Conservation (phyloP, 1,140 invertebrate species). For the Drosophila saltans region DNA sequence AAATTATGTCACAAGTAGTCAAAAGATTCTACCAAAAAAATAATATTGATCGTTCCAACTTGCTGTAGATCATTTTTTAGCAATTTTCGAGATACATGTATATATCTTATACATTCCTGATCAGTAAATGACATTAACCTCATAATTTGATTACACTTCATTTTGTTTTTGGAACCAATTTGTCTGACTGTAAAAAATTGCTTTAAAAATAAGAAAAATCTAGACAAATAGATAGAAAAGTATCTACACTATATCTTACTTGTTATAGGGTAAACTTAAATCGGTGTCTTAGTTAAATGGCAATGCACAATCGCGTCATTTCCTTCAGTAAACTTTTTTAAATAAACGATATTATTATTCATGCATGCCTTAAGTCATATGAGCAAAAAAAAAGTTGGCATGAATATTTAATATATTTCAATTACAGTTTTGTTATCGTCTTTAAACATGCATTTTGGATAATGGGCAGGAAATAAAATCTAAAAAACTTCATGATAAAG, state of each 20-base stretch:
- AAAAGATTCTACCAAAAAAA: neutral
- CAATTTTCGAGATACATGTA: neutral
- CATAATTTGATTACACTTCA: no score
- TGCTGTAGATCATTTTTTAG: neutral
- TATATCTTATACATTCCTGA: neutral
- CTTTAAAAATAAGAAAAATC: no score
- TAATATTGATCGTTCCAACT: neutral
- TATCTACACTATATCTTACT: neutral
- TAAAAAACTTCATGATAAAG: neutral
- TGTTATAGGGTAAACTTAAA: neutral
- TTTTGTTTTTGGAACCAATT: neutral
- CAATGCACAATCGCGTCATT: neutral
- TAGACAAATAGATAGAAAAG: no score
- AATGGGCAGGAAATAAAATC: neutral
- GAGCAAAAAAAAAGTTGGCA: neutral
- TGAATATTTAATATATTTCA: neutral
- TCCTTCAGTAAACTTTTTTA: neutral
- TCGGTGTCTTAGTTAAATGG: neutral
- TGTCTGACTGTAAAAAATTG: neutral
- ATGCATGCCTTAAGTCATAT: neutral
- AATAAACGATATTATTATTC: constrained; percentile 2
- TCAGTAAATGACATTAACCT: neutral
- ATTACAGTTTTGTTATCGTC: neutral
- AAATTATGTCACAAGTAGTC: constrained; percentile 6
- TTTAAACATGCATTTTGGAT: neutral